Evolutionary conservation across 2,888 invertebrate species (phyloP).

Genomic region (Nomada ferruginata): DNA sequence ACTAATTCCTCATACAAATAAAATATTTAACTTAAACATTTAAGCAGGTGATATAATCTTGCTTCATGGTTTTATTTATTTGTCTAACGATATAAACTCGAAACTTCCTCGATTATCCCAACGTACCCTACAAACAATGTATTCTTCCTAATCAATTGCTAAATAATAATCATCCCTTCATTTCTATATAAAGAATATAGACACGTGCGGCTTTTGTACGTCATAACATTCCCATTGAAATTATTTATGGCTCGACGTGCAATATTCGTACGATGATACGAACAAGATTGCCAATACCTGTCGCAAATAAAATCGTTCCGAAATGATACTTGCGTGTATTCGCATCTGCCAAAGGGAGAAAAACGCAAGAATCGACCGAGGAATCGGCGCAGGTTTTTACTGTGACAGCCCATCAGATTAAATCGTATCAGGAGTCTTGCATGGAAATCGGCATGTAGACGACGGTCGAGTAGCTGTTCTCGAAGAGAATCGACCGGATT

Average conservation of each 20-base stretch:
- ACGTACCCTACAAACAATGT: neutral
- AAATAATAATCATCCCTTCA: no score
- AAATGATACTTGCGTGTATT: neutral
- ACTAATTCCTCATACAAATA: no score
- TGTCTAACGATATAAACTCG: no score
- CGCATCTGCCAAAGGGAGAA: neutral
- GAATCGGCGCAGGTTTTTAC: slow-evolving; percentile 25
- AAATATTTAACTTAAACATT: no score
- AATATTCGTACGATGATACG: neutral
- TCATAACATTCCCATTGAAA: neutral
- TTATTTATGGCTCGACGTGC: neutral
- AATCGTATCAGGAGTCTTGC: slow-evolving; percentile 20
- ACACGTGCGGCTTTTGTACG: no score
- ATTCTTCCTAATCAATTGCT: neutral
- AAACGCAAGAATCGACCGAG: neutral
- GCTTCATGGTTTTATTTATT: neutral
- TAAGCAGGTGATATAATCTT: no score
- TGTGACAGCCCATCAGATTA: slow-evolving; percentile 30
- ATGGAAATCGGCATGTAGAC: slow-evolving; percentile 23
- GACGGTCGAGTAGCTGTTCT: neutral
- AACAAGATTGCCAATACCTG: slow-evolving; percentile 5
- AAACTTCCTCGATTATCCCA: neutral
- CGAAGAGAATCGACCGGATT: slow-evolving; percentile 30
- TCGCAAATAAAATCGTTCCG: neutral
- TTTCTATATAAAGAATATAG: no score